These are phyloP conservation scores for Eclectus roratus DNA, from an alignment of 2,113 vertebrate species.

Conservation along the genomic window DNA sequence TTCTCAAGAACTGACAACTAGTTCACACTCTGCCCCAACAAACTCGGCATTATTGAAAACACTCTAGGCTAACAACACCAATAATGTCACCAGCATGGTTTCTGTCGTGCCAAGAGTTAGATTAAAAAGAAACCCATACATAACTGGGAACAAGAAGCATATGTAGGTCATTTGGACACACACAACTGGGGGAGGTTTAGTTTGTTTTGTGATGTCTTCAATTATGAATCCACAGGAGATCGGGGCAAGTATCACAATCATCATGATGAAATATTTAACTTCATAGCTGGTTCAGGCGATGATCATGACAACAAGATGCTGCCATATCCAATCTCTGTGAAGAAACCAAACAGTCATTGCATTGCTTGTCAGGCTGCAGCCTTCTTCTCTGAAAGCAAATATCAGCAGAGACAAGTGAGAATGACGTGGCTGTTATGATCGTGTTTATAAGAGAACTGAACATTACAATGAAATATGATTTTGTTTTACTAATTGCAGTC, in stretches of 20 bases:
- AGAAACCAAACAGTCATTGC: not conserved
- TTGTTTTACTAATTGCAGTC: not conserved
- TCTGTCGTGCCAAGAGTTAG: constrained; percentile 47
- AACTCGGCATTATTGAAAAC: constrained; percentile 62
- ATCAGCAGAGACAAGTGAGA: not conserved
- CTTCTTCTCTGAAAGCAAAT: not conserved
- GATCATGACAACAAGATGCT: not conserved
- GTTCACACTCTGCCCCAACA: constrained; percentile 29
- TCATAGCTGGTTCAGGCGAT: not conserved
- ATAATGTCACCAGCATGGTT: constrained; percentile 20
- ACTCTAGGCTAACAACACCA: not conserved
- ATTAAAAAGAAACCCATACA: constrained; percentile 25
- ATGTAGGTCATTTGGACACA: constrained; percentile 18
- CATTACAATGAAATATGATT: not conserved
- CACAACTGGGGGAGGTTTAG: not conserved
- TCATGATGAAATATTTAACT: not conserved
- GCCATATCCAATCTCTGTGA: not conserved
- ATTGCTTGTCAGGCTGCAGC: not conserved
- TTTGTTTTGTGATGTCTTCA: constrained; percentile 32
- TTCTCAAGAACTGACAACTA: constrained; percentile 49
- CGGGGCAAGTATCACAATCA: not conserved
- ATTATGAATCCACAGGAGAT: not conserved
- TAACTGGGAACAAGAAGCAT: constrained; percentile 24
- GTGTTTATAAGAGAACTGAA: not conserved
- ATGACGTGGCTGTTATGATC: not conserved